phyloP scores from a whole-genome alignment of 2,797 vertebrate genomes.

The Acrocephalus scirpaceus region DNA sequence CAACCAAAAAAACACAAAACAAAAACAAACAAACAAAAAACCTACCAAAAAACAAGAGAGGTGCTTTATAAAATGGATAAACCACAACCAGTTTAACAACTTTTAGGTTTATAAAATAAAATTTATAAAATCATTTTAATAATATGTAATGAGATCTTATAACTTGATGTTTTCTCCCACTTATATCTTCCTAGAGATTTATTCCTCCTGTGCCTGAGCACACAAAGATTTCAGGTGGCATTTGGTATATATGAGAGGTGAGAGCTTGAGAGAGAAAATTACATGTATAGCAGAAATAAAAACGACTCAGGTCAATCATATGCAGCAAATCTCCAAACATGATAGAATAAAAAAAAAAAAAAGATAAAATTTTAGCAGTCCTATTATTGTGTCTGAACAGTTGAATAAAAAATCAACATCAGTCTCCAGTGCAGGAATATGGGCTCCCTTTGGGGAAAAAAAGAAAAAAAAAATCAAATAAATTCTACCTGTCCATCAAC shows the following conservation, averaged over 20 bases:
- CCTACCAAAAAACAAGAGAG: neutral
- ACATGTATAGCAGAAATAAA: neutral
- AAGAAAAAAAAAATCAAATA: neutral
- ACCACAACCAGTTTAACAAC: neutral
- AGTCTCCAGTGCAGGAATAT: neutral
- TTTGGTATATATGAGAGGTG: neutral
- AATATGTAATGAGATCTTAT: neutral
- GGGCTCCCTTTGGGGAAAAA: neutral
- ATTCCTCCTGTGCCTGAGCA: neutral
- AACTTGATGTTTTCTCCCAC: neutral
- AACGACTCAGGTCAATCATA: neutral
- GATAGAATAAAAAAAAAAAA: neutral
- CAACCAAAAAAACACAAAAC: no score
- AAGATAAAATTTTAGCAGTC: neutral
- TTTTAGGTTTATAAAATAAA: neutral
- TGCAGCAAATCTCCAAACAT: neutral
- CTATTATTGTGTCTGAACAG: neutral
- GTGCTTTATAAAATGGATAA: neutral
- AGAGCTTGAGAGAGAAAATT: neutral
- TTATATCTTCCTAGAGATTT: neutral
- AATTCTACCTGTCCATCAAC: neutral
- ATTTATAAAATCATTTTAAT: neutral
- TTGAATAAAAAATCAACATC: neutral
- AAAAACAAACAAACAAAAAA: no score
- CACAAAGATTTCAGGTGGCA: neutral